These are phyloP conservation scores for Zele albiditarsus DNA, from an alignment of 2,888 invertebrate species.

Conservation along the genomic window DNA sequence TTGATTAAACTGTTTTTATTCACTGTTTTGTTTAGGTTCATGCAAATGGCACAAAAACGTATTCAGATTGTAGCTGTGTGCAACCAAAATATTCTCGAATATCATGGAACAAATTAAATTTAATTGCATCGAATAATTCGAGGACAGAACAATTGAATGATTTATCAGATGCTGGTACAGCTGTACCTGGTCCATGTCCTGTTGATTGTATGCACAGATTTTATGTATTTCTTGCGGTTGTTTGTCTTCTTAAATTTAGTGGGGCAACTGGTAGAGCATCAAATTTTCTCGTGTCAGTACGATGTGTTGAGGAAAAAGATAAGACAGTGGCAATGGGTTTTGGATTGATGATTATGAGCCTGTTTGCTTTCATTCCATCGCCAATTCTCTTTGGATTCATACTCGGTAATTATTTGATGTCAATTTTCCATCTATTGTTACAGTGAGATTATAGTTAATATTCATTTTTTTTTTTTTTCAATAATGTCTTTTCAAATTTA, in stretches of 20 bases:
- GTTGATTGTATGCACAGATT: constrained; percentile 76
- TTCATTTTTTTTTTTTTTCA: not conserved
- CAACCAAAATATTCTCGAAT: constrained; percentile 55
- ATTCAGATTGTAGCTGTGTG: constrained; percentile 75
- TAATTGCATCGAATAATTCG: not conserved
- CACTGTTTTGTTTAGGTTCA: constrained; percentile 57
- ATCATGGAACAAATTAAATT: constrained; percentile 47
- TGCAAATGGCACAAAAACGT: constrained; percentile 62
- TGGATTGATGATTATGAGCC: constrained; percentile 80
- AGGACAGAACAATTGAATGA: not conserved
- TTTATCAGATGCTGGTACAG: constrained; percentile 65
- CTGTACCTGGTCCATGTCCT: constrained; percentile 75
- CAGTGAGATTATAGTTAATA: no score
- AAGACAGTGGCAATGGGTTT: constrained; percentile 84
- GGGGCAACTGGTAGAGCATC: constrained; percentile 78
- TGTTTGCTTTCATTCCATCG: constrained; percentile 84
- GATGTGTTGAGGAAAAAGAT: constrained; percentile 83
- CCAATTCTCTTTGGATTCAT: constrained; percentile 85
- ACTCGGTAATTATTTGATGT: constrained; percentile 74
- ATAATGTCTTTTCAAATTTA: not conserved
- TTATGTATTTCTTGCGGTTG: constrained; percentile 75
- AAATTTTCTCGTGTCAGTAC: constrained; percentile 78
- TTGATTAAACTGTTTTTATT: not conserved
- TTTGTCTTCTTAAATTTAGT: constrained; percentile 77
- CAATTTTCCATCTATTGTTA: not conserved